Conservation (phyloP, 1,140 invertebrate species). For the Diachasma alloeum region DNA sequence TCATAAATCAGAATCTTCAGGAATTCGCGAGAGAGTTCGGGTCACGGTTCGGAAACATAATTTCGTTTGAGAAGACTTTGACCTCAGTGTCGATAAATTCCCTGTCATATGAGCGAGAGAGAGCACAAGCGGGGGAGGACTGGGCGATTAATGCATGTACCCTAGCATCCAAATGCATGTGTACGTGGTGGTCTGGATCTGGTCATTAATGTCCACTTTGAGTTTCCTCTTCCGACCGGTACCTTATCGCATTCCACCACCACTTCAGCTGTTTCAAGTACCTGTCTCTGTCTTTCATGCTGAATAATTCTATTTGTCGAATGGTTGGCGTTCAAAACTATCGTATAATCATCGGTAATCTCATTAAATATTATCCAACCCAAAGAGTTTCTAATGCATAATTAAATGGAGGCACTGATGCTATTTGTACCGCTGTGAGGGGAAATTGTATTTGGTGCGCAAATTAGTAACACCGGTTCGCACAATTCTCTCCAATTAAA, state of each 20-base stretch:
- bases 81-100: not conserved
- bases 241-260: not conserved
- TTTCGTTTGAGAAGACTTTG: not conserved
- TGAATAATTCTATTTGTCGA: not conserved
- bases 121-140: no score
- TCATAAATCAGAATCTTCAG: no score
- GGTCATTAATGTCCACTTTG: constrained; percentile 5
- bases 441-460: not conserved
- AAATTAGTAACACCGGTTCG: not conserved
- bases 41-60: no score
- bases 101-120: no score
- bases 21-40: no score
- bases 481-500: not conserved
- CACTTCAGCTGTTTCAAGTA: not conserved
- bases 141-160: not conserved
- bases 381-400: not conserved
- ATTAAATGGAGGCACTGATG: not conserved
- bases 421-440: not conserved
- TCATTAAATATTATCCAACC: not conserved
- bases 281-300: not conserved
- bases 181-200: not conserved
- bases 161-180: not conserved
- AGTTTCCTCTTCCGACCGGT: not conserved
- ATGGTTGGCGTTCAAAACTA: not conserved
- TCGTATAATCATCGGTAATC: not conserved